Evolutionary conservation across 2,113 vertebrate genomes (phyloP), one percentile per base, ranked within the genome.

Genomic region (Phylloscopus trochiloides): DNA sequence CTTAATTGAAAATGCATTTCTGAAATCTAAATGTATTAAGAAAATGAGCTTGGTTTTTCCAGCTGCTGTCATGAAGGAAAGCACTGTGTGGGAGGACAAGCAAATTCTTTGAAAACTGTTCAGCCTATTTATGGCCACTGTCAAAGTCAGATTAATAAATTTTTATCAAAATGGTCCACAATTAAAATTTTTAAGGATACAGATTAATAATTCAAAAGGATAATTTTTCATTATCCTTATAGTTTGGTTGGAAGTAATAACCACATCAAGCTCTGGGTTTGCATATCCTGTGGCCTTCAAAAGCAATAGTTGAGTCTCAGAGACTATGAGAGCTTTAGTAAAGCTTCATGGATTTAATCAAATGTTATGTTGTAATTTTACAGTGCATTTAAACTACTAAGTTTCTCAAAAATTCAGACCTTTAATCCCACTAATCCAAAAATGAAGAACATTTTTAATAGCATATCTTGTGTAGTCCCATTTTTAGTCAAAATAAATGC

Each of bases 1-100:
- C 57, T 59, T 86, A 87, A 87, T 32, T 91, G 84, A 78, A 92
- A 89, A 89, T 54, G 57, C 86, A 55, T 89, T 95, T 88, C 86
- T 82, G 81, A 84, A 91, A 79, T 51, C 77, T 74, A 74, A 83
- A 80, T 84, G 58, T 89, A 89, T 91, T 92, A 87, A 79, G 72
- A 92, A 73, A 74, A 93, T 80, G 42, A 93, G 88, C 81, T 89
- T 85, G 75, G 3, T 92, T 86, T 74, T 86, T 88, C 93, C 94
- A 80, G 88, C 88, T 94, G 83, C 86, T 95, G 57, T 85, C 76
- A 57, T 52, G 91, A 89, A 90, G 84, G 94, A 87, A 88, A 65
- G 72, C 86, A 86, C 88, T 94, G 95, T 73, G 91, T 94, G 81
- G 94, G 92, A 94, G 95, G 94, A 97, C 92, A 97, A 90, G 92